Conservation (phyloP, 2,888 invertebrate genomes). For the Nemoura dubitans region DNA sequence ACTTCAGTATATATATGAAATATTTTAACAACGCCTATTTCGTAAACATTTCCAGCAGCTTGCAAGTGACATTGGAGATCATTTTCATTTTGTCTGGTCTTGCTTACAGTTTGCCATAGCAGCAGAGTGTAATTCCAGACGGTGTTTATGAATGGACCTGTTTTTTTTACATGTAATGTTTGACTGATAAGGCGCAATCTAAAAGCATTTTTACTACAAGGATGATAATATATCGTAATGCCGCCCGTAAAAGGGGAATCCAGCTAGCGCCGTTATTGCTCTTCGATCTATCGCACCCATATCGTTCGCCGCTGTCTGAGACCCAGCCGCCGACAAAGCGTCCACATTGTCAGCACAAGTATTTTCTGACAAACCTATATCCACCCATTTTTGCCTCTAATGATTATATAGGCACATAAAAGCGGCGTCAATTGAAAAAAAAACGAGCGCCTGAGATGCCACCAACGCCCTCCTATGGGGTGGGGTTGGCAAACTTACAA, state of each 20-base stretch:
- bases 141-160: not conserved
- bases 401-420: not conserved
- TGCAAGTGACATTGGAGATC: not conserved
- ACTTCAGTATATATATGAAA: not conserved
- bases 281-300: not conserved
- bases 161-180: not conserved
- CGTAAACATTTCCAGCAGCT: not conserved
- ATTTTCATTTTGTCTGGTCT: not conserved
- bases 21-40: not conserved
- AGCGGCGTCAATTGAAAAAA: not conserved
- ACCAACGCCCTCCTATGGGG: not conserved
- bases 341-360: not conserved
- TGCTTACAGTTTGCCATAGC: not conserved
- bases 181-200: not conserved
- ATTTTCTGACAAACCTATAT: not conserved
- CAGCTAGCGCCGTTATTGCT: not conserved
- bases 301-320: not conserved
- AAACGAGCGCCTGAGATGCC: not conserved
- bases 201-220: not conserved
- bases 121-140: not conserved
- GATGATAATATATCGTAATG: not conserved
- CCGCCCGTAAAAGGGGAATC: not conserved
- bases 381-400: conserved; percentile 7
- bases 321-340: not conserved
- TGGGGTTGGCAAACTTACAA: not conserved